Conservation (phyloP, 2,797 vertebrate genomes). For the Catharus ustulatus region DNA sequence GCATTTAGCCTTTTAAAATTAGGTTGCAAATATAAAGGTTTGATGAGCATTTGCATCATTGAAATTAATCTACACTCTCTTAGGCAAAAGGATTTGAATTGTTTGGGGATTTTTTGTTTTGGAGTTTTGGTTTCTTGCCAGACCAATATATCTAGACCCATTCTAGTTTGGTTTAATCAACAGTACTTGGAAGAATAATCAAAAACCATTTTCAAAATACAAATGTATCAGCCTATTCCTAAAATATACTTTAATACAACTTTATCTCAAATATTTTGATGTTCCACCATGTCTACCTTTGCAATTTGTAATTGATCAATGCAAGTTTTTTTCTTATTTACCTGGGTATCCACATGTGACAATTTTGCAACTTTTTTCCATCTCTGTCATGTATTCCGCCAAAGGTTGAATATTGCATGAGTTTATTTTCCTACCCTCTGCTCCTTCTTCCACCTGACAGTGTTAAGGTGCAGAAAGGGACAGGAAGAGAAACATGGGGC, state of each 20-base stretch:
- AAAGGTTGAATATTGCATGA: neutral
- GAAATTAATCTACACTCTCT: neutral
- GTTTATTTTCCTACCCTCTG: neutral
- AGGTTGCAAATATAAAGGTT: neutral
- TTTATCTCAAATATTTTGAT: neutral
- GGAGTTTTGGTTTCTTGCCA: neutral
- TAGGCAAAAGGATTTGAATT: neutral
- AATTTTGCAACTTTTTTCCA: neutral
- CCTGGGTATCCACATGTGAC: neutral
- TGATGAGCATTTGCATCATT: neutral
- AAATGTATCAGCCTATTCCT: neutral
- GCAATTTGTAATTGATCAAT: neutral
- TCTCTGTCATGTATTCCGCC: neutral
- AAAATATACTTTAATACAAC: neutral
- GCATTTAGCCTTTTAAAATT: neutral
- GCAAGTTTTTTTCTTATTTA: neutral
- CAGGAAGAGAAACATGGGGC: neutral
- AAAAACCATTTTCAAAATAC: neutral
- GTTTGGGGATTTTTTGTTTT: neutral
- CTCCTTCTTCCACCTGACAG: neutral
- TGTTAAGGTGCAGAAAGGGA: neutral
- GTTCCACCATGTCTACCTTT: neutral
- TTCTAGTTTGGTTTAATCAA: neutral
- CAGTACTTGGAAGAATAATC: neutral
- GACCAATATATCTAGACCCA: neutral